Conservation (phyloP, 2,113 vertebrate species). For the Agapornis roseicollis region DNA sequence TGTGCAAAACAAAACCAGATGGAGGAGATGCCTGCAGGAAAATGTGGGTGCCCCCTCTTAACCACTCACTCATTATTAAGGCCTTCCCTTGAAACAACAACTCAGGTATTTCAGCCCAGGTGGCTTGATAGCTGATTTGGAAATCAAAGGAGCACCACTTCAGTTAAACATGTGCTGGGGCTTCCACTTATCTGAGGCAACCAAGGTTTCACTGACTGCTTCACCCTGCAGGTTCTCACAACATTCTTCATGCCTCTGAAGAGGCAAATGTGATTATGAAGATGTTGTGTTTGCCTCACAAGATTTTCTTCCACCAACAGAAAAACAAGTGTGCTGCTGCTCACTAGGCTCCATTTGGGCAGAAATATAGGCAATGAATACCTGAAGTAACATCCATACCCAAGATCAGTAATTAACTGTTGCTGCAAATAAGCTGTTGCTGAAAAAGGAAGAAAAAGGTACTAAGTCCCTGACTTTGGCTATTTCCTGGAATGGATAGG, state of each 20-base stretch:
- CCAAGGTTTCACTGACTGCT: neutral
- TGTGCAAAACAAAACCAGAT: neutral
- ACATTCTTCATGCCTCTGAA: neutral
- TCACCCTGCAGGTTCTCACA: neutral
- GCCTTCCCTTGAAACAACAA: neutral
- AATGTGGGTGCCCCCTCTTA: neutral
- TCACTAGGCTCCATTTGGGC: neutral
- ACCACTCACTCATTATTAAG: neutral
- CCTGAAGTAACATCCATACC: fast-evolving
- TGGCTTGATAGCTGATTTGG: neutral
- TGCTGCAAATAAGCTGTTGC: neutral
- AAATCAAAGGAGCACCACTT: neutral
- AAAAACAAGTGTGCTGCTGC: neutral
- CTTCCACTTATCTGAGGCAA: neutral
- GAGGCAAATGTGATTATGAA: neutral
- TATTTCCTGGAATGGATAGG: neutral
- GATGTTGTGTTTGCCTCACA: fast-evolving
- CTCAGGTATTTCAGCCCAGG: neutral
- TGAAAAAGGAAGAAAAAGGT: neutral
- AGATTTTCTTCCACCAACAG: neutral
- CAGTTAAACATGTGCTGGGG: neutral
- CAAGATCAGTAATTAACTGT: neutral
- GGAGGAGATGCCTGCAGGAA: neutral
- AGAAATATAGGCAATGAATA: neutral
- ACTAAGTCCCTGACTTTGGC: neutral